Conservation (phyloP, 37 sponge, comb jelly and placozoan genomes). For the Ephydatia muelleri region DNA sequence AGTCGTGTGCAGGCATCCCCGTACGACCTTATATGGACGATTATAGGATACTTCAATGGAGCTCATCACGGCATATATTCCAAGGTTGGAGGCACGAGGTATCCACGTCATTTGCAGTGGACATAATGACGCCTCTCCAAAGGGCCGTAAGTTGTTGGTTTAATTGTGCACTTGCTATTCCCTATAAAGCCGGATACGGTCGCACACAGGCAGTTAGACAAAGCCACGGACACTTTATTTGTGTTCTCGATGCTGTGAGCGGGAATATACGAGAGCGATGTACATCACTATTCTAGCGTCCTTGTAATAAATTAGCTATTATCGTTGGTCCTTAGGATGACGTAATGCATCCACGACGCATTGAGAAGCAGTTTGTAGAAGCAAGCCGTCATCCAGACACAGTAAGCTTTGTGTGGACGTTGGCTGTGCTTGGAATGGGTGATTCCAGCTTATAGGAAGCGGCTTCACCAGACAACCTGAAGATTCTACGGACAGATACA, state of each 20-base stretch:
- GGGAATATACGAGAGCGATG: background rate
- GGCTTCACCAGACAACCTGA: conserved; percentile 58
- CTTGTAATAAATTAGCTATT: background rate
- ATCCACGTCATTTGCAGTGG: conserved; percentile 44
- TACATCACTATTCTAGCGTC: background rate
- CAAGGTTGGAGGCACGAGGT: conserved; percentile 30
- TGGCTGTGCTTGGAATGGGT: background rate
- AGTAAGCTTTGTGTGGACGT: conserved; percentile 27
- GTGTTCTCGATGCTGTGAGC: conserved; percentile 83
- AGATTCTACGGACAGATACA: conserved; percentile 82
- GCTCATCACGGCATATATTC: conserved; percentile 29
- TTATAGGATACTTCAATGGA: conserved; percentile 58
- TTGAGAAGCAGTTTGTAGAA: conserved; percentile 52
- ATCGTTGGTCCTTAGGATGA: conserved; percentile 65
- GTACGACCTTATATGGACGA: background rate
- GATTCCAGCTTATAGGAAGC: conserved; percentile 67
- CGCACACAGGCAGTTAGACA: conserved; percentile 75
- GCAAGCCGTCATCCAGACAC: conserved; percentile 34
- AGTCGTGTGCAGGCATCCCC: background rate
- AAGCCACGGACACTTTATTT: conserved; percentile 67
- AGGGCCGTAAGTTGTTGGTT: conserved; percentile 50
- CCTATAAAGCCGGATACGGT: conserved; percentile 68
- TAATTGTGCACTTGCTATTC: background rate
- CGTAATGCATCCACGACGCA: conserved; percentile 66
- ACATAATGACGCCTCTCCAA: conserved; percentile 22